These are phyloP conservation scores for Sprattus sprattus DNA, from an alignment of 2,113 vertebrate genomes.

Conservation along the genomic window DNA sequence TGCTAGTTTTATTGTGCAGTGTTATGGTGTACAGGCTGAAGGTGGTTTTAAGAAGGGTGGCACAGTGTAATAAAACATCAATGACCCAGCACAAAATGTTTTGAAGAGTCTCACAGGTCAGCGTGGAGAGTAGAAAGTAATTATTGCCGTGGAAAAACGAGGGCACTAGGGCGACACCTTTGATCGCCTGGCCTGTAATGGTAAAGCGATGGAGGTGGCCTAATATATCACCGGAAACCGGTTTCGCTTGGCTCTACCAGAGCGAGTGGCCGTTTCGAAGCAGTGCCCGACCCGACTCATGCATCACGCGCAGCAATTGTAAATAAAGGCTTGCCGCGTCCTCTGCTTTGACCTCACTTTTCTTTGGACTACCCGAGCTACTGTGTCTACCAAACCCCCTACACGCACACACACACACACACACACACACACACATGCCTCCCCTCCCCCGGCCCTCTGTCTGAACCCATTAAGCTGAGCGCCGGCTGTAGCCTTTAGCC, in stretches of 20 bases:
- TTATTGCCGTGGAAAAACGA: neutral
- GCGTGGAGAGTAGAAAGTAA: neutral
- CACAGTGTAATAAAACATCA: neutral
- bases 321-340: neutral
- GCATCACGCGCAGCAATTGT: neutral
- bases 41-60: neutral
- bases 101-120: neutral
- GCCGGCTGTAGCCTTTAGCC: slow-evolving; percentile 16
- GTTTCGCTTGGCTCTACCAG: neutral
- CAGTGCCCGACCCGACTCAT: neutral
- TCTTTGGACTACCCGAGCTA: neutral
- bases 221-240: neutral
- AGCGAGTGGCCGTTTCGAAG: neutral
- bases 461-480: slow-evolving; percentile 40
- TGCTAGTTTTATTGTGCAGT: neutral
- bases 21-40: neutral
- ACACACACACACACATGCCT: neutral
- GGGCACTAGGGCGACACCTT: neutral
- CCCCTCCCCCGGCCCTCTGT: slow-evolving; percentile 17
- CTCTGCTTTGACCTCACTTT: neutral
- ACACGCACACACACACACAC: neutral
- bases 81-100: neutral
- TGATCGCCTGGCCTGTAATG: neutral
- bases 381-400: neutral
- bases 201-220: neutral